Evolutionary conservation across 2,888 invertebrate genomes (phyloP), one percentile per base, ranked within the genome.

Genomic region (Cheilosia impressa): DNA sequence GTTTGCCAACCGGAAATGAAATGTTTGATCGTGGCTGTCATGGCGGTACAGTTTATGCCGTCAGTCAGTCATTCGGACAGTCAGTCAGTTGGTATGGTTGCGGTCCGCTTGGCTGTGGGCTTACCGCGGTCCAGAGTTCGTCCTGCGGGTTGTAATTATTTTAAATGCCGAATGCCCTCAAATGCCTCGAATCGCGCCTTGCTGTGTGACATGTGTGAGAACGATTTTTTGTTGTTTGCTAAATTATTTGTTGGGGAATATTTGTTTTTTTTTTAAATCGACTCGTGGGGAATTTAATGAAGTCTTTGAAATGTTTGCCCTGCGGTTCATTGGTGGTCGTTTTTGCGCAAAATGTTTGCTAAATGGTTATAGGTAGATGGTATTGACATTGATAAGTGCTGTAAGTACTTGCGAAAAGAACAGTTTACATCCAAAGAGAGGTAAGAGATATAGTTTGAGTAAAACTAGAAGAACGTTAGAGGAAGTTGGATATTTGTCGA

Each of bases 1-100:
- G 85, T 85, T 85, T 85, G 85, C 76, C 62, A 85, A 80, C 85
- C 85, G 85, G 85, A 85, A 85, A 85, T 72, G 76, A 81, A 85
- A 81, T 81, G 85, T 85, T 85, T 85, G 85, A 85, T 85, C 85
- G 81, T 81, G 85, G 66, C 85, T 85, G 85, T 85, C 85, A 81
- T 72, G 85, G 76, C 71, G 62, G 45, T 57, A 68, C 81, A 77
- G 63, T 81, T 85, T 85, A 81, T 55, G 72, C 76, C 81, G 85
- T 85, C 85, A 85, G 62, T 85, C 85, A 85, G 81, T 77, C 68
- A 72, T 60, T 72, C 50, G 60, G 69, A 66, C 55, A 76, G 60
- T 76, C 57, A 69, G 73, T 66, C 66, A 75, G 79, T 79, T 71
- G 47, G 72, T 50, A 68, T 62, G 27, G 50, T 55, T 55, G 34